Percentiles rank a stretch among this genome's conserved stretches.
Evolutionary conservation across 2,888 invertebrate species (phyloP).

Genomic region (Anarsia innoxiella): DNA sequence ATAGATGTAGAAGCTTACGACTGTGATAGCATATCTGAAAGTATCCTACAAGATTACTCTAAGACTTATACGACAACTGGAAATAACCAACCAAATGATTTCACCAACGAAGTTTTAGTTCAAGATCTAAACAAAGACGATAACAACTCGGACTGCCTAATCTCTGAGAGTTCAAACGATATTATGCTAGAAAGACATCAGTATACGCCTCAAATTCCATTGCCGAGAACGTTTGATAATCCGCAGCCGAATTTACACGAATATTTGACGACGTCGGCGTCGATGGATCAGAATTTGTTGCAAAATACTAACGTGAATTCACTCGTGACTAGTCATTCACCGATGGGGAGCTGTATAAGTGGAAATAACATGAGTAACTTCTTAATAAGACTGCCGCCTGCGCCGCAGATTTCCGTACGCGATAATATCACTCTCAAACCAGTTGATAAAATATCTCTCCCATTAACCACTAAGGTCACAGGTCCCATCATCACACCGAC

Average conservation of each 20-base stretch:
- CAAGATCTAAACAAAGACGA: slow-evolving; percentile 60
- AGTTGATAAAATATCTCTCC: slow-evolving; percentile 52
- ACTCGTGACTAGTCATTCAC: slow-evolving; percentile 43
- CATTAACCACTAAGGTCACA: slow-evolving; percentile 48
- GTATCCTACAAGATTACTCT: slow-evolving; percentile 46
- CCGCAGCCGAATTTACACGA: slow-evolving; percentile 47
- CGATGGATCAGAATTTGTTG: slow-evolving; percentile 48
- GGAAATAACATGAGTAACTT: slow-evolving; percentile 65
- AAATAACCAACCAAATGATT: slow-evolving; percentile 35
- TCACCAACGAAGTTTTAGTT: slow-evolving; percentile 36
- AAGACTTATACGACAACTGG: slow-evolving; percentile 41
- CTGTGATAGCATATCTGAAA: slow-evolving; percentile 58
- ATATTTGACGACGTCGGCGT: slow-evolving; percentile 47
- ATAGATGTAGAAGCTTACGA: slow-evolving; percentile 64
- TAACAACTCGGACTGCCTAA: slow-evolving; percentile 56
- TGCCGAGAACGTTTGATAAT: slow-evolving; percentile 45
- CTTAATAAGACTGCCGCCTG: slow-evolving; percentile 53
- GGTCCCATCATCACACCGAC: slow-evolving; percentile 63
- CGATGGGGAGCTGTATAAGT: slow-evolving; percentile 38
- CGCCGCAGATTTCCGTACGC: slow-evolving; percentile 42
- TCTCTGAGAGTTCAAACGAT: slow-evolving; percentile 53
- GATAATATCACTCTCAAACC: slow-evolving; percentile 59
- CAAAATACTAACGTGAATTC: slow-evolving; percentile 46
- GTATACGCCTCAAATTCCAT: slow-evolving; percentile 38
- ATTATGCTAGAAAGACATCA: slow-evolving; percentile 51